Base-by-base conservation (phyloP, 2,888 invertebrate species). In the Erpobdella octoculata region DNA sequence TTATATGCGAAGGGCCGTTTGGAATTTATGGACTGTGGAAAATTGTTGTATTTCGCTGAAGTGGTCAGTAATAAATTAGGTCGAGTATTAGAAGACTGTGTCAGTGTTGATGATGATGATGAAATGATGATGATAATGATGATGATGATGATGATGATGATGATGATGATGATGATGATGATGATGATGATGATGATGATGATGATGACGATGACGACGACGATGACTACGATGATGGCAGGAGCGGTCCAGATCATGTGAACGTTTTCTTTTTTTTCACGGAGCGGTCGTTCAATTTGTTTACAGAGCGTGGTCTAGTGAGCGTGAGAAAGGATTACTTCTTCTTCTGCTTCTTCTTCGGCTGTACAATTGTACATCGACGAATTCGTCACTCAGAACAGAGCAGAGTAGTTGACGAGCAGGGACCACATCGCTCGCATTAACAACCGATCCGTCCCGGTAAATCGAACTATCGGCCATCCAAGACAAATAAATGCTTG, bases 321-420 rank as follows among this genome's bases (percentile, higher is more conserved):
- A 31, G 53, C 21, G 36, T n/a, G 62, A 21, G 35, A 62, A 33
- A 12, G 21, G 62, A 62, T 36, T 36, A 31, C 33, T n/a, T 53
- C 53, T 8, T 12, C 70, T 0, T 46, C 69, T 28, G n/a, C 70
- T 33, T 21, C 70, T 35, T 35, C 61, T 18, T 46, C 70, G 58
- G 2, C 62, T 15, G 3, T 37, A 59, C 28, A 67, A 41, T 35
- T 70, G 1, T n/a, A n/a, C n/a, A n/a, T 35, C 38, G 15, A 53
- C 58, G 9, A 41, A 46, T 3, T 33, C 53, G 25, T 68, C 36
- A 18, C 18, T 15, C 18, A 46, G 46, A 18, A 15, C 46, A 18
- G 18, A 15, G 18, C 18, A 15, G 15, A 46, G 46, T n/a, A n/a
- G n/a, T n/a, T n/a, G n/a, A n/a, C n/a, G n/a, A n/a, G n/a, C n/a